Evolutionary conservation across 2,888 invertebrate species (phyloP).

Genomic region (Melanargia galathea): DNA sequence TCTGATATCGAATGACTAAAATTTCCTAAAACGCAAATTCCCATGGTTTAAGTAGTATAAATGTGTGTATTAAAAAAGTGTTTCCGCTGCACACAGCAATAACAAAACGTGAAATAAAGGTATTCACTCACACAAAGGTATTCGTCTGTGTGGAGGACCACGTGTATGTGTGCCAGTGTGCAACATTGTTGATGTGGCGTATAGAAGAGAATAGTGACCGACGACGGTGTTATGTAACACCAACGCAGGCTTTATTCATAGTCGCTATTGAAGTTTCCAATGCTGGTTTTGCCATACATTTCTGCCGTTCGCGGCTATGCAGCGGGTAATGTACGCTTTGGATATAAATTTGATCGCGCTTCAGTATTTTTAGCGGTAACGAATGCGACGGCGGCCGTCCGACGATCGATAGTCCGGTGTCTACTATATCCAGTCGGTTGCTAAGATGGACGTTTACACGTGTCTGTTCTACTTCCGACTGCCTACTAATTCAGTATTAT

Average conservation of each 20-base stretch:
- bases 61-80: constrained; percentile 18
- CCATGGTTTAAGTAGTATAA: constrained; percentile 22
- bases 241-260: constrained; percentile 29
- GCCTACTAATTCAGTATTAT: constrained; percentile 18
- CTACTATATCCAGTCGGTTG: constrained; percentile 44
- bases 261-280: constrained; percentile 28
- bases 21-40: constrained; percentile 3
- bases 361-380: constrained; percentile 29
- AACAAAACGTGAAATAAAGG: constrained; percentile 33
- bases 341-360: constrained; percentile 27
- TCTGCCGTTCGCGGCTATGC: constrained; percentile 20
- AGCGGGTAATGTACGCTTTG: constrained; percentile 36
- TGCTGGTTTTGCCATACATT: constrained; percentile 27
- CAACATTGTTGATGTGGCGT: constrained; percentile 31
- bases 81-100: constrained; percentile 31
- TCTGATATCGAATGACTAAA: neutral
- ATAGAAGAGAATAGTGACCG: constrained; percentile 41
- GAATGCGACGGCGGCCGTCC: constrained; percentile 36
- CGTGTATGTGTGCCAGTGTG: constrained; percentile 24
- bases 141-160: neutral
- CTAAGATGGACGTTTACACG: constrained; percentile 46
- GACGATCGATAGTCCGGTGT: constrained; percentile 52
- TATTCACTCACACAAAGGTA: constrained; percentile 33
- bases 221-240: constrained; percentile 39
- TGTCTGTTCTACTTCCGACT: constrained; percentile 41